Conservation (phyloP, 2,797 vertebrate genomes). For the Echeneis naucrates region DNA sequence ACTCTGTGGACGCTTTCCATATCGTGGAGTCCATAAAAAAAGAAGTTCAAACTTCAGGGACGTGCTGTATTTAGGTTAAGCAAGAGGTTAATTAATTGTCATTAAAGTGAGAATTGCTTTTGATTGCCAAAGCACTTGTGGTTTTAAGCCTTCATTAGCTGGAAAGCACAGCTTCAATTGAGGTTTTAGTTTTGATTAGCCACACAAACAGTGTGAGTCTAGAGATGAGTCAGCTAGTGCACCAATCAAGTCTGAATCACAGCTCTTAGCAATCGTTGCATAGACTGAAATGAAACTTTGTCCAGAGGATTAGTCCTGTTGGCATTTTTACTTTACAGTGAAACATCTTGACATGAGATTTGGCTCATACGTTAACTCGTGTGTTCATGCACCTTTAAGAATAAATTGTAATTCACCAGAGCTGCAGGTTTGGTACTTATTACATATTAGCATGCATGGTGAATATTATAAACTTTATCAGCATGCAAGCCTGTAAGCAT, state of each 20-base stretch:
- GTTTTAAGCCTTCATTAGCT: constrained; percentile 6
- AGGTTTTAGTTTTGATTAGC: neutral
- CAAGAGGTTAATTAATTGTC: neutral
- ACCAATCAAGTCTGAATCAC: neutral
- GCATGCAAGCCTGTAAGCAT: neutral
- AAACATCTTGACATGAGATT: neutral
- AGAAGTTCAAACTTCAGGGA: neutral
- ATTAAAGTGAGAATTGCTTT: constrained; percentile 12
- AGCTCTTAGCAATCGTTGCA: neutral
- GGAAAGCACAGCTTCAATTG: neutral
- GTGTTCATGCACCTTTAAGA: neutral
- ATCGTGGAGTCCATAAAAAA: neutral
- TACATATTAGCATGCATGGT: neutral
- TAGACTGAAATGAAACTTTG: neutral
- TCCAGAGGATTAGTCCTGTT: neutral
- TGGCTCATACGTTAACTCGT: neutral
- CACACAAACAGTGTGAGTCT: neutral
- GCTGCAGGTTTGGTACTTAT: neutral
- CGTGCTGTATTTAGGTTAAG: neutral
- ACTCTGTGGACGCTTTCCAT: neutral
- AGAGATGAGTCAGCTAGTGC: neutral
- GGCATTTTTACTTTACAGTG: neutral
- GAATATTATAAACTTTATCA: neutral
- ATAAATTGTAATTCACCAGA: neutral
- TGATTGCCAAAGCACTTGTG: neutral